phyloP scores from a whole-genome alignment of 2,888 invertebrate species.

The Polyommatus iphigenia region DNA sequence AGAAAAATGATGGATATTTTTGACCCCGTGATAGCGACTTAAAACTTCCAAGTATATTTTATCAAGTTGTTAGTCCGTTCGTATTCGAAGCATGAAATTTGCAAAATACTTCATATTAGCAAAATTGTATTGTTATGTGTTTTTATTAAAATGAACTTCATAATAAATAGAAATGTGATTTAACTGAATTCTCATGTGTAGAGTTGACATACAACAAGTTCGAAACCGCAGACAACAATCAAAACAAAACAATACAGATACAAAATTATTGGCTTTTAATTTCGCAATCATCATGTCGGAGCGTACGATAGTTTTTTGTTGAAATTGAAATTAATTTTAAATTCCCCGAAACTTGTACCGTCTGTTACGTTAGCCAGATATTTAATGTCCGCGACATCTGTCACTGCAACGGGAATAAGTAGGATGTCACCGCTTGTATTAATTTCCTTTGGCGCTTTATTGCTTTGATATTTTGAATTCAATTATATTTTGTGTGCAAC shows the following conservation, averaged over 20 bases:
- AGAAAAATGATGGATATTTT: constrained; percentile 20
- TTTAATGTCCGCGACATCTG: constrained; percentile 18
- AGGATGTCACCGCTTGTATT: constrained; percentile 41
- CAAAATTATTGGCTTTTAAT: constrained; percentile 28
- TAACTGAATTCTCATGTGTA: background rate
- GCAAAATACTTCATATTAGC: background rate
- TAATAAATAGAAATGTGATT: background rate
- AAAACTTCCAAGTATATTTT: background rate
- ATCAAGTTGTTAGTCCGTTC: background rate
- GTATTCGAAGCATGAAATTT: background rate
- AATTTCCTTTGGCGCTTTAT: constrained; percentile 39
- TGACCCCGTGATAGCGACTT: background rate
- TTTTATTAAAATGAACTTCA: background rate
- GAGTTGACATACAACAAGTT: background rate
- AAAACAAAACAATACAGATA: background rate
- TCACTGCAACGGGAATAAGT: constrained; percentile 19
- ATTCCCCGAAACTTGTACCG: background rate
- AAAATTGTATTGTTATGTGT: background rate
- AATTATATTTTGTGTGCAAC: constrained; percentile 1
- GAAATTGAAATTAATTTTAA: constrained; percentile 20
- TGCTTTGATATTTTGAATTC: constrained; percentile 26
- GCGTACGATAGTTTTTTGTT: constrained; percentile 9
- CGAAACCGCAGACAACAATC: background rate
- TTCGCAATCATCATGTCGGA: constrained; percentile 7
- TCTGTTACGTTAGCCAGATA: constrained; percentile 22